Evolutionary conservation across 2,888 invertebrate species (phyloP).

Genomic region (Morpho deidamia): DNA sequence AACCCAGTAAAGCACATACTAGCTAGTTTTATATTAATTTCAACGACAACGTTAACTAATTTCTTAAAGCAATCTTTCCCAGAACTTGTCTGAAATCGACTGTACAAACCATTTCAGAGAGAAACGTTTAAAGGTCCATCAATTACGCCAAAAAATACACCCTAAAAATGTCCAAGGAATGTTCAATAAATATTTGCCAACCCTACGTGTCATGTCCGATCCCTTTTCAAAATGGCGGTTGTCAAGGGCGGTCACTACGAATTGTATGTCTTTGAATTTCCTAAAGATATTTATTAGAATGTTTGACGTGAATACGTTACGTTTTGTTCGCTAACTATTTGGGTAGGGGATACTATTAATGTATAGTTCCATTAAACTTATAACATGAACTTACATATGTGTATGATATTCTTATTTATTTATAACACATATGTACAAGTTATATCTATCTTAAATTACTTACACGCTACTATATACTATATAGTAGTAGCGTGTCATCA

Average conservation of each 20-base stretch:
- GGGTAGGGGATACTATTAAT: constrained; percentile 9
- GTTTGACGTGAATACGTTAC: constrained; percentile 38
- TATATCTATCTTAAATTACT: no score
- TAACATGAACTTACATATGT: not conserved
- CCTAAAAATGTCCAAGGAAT: constrained; percentile 35
- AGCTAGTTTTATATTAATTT: no score
- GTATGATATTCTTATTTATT: no score
- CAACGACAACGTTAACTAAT: not conserved
- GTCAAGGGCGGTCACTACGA: constrained; percentile 59
- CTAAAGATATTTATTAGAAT: constrained; percentile 59
- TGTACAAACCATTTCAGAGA: constrained; percentile 8
- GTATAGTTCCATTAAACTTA: constrained; percentile 4
- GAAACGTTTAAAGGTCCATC: constrained; percentile 42
- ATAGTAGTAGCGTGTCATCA: no score
- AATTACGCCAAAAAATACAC: constrained; percentile 33
- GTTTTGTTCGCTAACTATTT: constrained; percentile 21
- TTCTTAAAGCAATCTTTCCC: constrained; percentile 1
- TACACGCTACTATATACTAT: no score
- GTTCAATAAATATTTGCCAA: constrained; percentile 53
- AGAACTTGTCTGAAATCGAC: constrained; percentile 11
- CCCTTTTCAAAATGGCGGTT: constrained; percentile 69
- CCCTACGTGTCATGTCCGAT: constrained; percentile 67
- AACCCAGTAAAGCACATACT: no score
- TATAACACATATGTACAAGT: no score
- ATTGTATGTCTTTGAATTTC: constrained; percentile 47